A percentile compares a stretch with the other conserved stretches of the same genome.
Evolutionary conservation across 2,113 vertebrate species (phyloP).

Genomic region (Thunnus thynnus): DNA sequence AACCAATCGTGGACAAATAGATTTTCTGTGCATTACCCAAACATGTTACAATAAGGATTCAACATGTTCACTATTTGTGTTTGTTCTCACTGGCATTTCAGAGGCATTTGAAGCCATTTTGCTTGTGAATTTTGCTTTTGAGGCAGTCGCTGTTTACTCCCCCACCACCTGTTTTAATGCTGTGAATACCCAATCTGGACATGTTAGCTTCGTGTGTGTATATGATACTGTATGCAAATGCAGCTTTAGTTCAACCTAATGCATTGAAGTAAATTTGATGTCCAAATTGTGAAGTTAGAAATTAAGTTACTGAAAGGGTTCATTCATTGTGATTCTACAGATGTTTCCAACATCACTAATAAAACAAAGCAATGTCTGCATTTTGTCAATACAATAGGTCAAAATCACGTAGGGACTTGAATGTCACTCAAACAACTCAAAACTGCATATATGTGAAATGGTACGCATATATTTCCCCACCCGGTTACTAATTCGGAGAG

Average conservation of each 20-base stretch:
- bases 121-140: conserved; percentile 44
- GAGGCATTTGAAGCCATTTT: conserved; percentile 48
- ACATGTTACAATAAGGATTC: conserved; percentile 5
- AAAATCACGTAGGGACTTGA: conserved; percentile 37
- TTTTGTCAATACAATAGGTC: conserved; percentile 36
- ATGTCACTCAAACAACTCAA: conserved; percentile 25
- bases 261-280: conserved; percentile 53
- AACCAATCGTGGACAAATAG: conserved; percentile 29
- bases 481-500: conserved; percentile 21
- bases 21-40: conserved; percentile 30
- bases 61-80: not conserved
- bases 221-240: conserved; percentile 66
- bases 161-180: conserved; percentile 77
- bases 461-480: conserved; percentile 52
- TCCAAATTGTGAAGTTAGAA: conserved; percentile 15
- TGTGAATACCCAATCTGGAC: conserved; percentile 82
- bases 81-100: conserved; percentile 30
- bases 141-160: conserved; percentile 62
- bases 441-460: conserved; percentile 32
- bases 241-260: conserved; percentile 57
- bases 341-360: not conserved
- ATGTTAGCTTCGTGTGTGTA: conserved; percentile 65
- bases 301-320: conserved; percentile 8
- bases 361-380: conserved; percentile 24
- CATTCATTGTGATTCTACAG: conserved; percentile 10